Conservation (phyloP, 2,113 vertebrate genomes). For the Thryonomys swinderianus region DNA sequence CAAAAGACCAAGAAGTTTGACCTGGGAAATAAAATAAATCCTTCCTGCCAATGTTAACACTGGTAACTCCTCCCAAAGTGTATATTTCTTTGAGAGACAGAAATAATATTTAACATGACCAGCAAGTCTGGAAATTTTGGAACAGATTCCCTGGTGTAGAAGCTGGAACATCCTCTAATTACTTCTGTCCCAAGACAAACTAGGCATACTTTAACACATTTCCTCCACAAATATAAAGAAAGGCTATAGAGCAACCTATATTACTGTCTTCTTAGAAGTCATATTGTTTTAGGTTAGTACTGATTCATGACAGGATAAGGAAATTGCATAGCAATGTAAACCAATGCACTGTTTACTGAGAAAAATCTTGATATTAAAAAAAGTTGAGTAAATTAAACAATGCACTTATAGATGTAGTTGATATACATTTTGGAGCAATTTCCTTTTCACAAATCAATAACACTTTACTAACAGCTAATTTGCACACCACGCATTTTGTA, state of each 20-base stretch:
- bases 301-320: constrained; percentile 13
- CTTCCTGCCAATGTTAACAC: not conserved
- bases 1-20: not conserved
- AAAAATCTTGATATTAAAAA: constrained; percentile 5
- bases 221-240: not conserved
- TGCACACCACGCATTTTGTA: not conserved
- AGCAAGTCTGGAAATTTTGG: constrained; percentile 17
- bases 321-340: not conserved
- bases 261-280: not conserved
- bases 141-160: not conserved
- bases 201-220: not conserved
- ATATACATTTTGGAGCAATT: not conserved
- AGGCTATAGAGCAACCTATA: not conserved
- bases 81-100: constrained; percentile 33
- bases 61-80: not conserved
- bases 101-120: not conserved
- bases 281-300: not conserved
- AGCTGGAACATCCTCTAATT: not conserved
- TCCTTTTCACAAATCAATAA: not conserved
- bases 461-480: not conserved
- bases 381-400: constrained; percentile 21
- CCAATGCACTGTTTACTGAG: not conserved
- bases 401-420: not conserved
- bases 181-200: not conserved
- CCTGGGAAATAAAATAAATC: not conserved